Evolutionary conservation across 1,140 invertebrate genomes (phyloP), one percentile per base, ranked within the genome.

Genomic region (Manduca sexta): DNA sequence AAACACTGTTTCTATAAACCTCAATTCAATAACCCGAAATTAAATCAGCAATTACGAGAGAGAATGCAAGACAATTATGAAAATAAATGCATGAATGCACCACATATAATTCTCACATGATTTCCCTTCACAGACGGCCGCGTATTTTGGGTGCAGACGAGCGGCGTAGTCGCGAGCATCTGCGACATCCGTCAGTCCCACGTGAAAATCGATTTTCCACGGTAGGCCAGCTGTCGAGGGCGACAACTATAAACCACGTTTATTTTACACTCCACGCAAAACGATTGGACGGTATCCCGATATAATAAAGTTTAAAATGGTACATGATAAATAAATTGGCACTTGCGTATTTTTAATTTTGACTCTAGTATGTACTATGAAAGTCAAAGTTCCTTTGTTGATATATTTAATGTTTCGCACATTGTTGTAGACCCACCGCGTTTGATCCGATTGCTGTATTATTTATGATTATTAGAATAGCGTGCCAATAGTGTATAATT

Each of bases 391-490:
- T 76, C 72, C 65, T 79, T 85, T 85, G 82, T 85, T 83, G 82
- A 83, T 85, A 83, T 83, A 83, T 85, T 85, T 82, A 85, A 85
- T 82, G 82, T 85, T 80, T 84, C 76, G 79, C 79, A 83, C 79
- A 83, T 85, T 85, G 82, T 85, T 71, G 49, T 57, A 46, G 77
- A 81, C 78, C 71, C 61, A 76, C 79, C 76, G 68, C 78, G 77
- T 76, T 85, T 76, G 71, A 82, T 80, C 79, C 71, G 78, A 81
- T 85, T 80, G 70, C 64, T 60, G 63, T 41, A 68, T 82, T 73
- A 84, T 85, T 85, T 85, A 85, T 81, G 82, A 79, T 83, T 72
- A 80, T 78, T 78, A 80, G 74, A 84, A 76, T 76, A 73, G 70
- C 81, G 72, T 84, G 78, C 61, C 52, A 66, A 74, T 68, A 58